A percentile compares a stretch with the other conserved stretches of the same genome.
phyloP scores from a whole-genome alignment of 2,888 invertebrate species.

The Malthinus flaveolus region DNA sequence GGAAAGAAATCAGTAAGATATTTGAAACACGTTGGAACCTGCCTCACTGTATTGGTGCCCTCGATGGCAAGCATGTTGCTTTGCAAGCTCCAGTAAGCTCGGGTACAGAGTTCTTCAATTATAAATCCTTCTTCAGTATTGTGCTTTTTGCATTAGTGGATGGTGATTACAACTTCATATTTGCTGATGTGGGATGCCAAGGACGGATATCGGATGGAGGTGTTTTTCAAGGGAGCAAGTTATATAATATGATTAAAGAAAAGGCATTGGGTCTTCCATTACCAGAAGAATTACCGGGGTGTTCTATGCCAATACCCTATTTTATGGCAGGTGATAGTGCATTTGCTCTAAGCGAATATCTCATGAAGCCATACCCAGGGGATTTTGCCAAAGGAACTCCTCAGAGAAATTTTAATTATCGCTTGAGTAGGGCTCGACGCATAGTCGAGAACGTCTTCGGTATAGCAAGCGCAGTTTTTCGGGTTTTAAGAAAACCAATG shows the following conservation, averaged over 20 bases:
- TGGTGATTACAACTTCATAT: not conserved
- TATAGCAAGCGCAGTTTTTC: no score
- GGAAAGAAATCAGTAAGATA: no score
- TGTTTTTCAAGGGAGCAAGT: not conserved
- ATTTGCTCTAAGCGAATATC: slow-evolving; percentile 2
- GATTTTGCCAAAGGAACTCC: not conserved
- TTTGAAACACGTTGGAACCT: not conserved
- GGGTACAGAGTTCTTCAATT: not conserved
- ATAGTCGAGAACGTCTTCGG: not conserved
- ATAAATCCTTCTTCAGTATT: not conserved
- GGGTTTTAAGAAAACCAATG: no score
- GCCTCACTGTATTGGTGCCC: slow-evolving; percentile 3
- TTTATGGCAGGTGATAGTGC: slow-evolving; percentile 4
- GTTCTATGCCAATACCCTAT: no score
- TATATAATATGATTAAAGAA: slow-evolving; percentile 1
- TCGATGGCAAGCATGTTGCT: slow-evolving; percentile 6
- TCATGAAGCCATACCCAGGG: slow-evolving; percentile 1
- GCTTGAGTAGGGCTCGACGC: not conserved
- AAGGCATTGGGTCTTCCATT: not conserved
- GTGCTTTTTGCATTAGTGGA: slow-evolving; percentile 9
- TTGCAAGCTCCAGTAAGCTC: slow-evolving; percentile 4
- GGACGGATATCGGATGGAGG: slow-evolving; percentile 1
- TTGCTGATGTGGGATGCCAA: no score
- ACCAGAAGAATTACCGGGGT: slow-evolving; percentile 4
- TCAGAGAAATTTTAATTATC: not conserved